Base-by-base conservation (phyloP, 2,888 invertebrate genomes). In the Agrypnus murinus region DNA sequence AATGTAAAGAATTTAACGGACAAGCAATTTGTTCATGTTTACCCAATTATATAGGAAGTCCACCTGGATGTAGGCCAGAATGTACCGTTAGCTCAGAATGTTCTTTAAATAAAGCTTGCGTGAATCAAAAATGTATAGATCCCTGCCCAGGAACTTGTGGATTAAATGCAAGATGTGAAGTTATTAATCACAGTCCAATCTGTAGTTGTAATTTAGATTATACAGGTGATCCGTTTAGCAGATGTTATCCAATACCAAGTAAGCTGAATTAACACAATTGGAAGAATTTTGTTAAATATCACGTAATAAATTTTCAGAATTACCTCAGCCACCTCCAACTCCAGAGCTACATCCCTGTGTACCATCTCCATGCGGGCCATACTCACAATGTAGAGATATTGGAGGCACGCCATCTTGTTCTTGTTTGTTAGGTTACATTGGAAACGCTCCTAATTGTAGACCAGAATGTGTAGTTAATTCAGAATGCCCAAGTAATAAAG, bases 71-170 rank as follows among this genome's bases (percentile, higher is more conserved):
- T 81, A 90, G 92, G 72, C 95, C 95, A 1, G 95, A 95, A 85
- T 96, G 96, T 83, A 90, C 93, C 6, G 92, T 93, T 0, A 95
- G 94, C 80, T 89, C 93, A 3, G 95, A 95, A 81, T 95, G 95
- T 84, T 89, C 92, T 32, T 91, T 91, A 75, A 91, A 92, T 79
- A 91, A 91, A 81, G 94, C 95, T 7, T 95, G 95, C 81, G 90
- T 93, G 75, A 93, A 93, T 80, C 92, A 92, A 83, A 94, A 92
- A 84, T 95, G 95, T 79, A 88, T 88, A 32, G 93, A 95, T 84
- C 95, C 95, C 62, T 95, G 95, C 81, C 91, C 92, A 73, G 94
- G 94, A 70, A 92, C 93, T 19, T 95, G 95, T 80, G 95, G 95
- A 62, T 86, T 90, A 58, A 91, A 91, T 80, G 92, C 95, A 25